Evolutionary conservation across 37 sponge, comb jelly and placozoan species (phyloP).

Genomic region (Amphimedon queenslandica): DNA sequence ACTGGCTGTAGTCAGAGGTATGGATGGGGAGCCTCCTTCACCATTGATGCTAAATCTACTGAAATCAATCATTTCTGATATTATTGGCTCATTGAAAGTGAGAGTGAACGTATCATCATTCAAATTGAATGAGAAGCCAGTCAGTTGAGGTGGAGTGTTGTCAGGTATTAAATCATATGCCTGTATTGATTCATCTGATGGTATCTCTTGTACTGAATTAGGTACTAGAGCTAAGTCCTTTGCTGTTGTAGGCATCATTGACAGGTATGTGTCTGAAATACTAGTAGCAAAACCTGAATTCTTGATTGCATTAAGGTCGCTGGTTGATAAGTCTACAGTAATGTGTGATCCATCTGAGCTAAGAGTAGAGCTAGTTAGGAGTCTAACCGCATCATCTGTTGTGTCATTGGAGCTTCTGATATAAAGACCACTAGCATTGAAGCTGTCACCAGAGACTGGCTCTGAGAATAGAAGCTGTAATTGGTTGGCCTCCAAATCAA

Average conservation of each 20-base stretch:
- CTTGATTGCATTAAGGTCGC: constrained; percentile 77
- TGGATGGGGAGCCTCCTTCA: background rate
- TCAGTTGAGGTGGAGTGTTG: constrained; percentile 53
- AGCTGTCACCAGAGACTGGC: constrained; percentile 50
- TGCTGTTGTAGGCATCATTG: constrained; percentile 36
- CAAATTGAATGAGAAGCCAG: constrained; percentile 60
- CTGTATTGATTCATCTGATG: constrained; percentile 23
- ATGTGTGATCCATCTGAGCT: constrained; percentile 40
- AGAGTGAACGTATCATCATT: constrained; percentile 38
- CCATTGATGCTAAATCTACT: constrained; percentile 26
- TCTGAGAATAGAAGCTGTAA: constrained; percentile 75
- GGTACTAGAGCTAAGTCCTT: constrained; percentile 64
- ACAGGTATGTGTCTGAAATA: constrained; percentile 47
- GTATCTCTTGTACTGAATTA: constrained; percentile 32
- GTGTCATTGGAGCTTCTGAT: constrained; percentile 17
- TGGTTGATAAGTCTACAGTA: constrained; percentile 37
- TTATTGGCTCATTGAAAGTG: constrained; percentile 74
- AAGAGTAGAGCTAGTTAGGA: constrained; percentile 53
- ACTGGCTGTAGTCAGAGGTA: constrained; percentile 44
- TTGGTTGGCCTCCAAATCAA: constrained; percentile 48
- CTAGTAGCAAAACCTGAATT: constrained; percentile 33
- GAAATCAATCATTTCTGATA: constrained; percentile 34
- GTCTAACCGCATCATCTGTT: constrained; percentile 20
- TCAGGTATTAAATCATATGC: constrained; percentile 46
- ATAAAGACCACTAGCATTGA: constrained; percentile 51